phyloP scores from a whole-genome alignment of 2,888 invertebrate species.

The Tryphoninae sp. region DNA sequence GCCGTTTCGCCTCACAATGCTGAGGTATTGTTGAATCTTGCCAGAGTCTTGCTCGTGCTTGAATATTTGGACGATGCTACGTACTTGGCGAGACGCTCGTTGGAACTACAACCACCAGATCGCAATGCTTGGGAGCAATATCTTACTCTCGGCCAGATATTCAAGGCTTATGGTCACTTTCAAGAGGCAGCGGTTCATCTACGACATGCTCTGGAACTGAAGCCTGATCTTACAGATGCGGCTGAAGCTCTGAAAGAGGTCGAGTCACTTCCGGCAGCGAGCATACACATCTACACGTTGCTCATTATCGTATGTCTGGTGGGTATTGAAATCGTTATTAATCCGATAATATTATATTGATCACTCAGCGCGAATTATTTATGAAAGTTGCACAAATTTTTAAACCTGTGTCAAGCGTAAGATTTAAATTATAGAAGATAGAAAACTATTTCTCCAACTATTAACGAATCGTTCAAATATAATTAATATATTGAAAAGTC shows the following conservation, averaged over 20 bases:
- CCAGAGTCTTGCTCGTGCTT: constrained; percentile 91
- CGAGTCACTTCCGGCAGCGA: constrained; percentile 90
- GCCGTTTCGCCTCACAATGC: constrained; percentile 94
- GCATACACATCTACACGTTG: constrained; percentile 92
- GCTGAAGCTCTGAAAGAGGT: constrained; percentile 90
- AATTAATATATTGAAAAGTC: background rate
- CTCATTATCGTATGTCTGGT: constrained; percentile 94
- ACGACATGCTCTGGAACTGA: constrained; percentile 90
- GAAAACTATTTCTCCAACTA: too few species aligned
- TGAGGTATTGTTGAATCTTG: constrained; percentile 92
- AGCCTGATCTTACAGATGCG: constrained; percentile 93
- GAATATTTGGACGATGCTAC: constrained; percentile 96
- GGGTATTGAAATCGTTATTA: constrained; percentile 72
- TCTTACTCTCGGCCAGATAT: constrained; percentile 95
- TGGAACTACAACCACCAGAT: constrained; percentile 92
- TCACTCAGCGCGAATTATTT: background rate
- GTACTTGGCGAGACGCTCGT: constrained; percentile 91
- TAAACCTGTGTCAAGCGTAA: too few species aligned
- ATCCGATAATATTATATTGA: background rate
- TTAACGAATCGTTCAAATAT: background rate
- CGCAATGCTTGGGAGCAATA: constrained; percentile 96
- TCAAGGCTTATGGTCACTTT: constrained; percentile 94
- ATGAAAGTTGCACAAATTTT: background rate
- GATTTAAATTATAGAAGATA: too few species aligned
- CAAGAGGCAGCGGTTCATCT: constrained; percentile 93